Conservation (phyloP, 2,888 invertebrate genomes). For the Agrilus biguttatus region DNA sequence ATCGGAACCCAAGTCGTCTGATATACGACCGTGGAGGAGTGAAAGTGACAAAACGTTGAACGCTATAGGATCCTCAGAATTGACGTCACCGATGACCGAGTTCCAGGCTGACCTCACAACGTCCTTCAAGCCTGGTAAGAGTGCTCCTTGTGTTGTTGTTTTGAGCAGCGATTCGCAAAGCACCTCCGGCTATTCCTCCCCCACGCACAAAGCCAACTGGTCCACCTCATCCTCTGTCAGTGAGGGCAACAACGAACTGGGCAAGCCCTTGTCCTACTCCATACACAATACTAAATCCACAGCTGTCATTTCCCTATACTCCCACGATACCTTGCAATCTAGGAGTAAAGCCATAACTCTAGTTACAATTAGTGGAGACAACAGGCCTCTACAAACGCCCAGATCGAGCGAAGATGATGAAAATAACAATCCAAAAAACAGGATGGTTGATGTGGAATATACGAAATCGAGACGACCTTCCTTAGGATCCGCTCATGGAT, state of each 20-base stretch:
- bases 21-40: constrained; percentile 23
- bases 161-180: constrained; percentile 31
- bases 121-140: constrained; percentile 21
- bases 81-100: constrained; percentile 25
- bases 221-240: constrained; percentile 30
- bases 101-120: constrained; percentile 21
- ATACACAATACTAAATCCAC: constrained; percentile 31
- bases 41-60: constrained; percentile 32
- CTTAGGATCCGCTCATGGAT: constrained; percentile 13
- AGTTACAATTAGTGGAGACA: constrained; percentile 27
- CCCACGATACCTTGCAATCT: constrained; percentile 15
- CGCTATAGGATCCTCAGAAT: constrained; percentile 29
- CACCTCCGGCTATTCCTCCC: constrained; percentile 36
- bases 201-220: constrained; percentile 29
- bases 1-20: constrained; percentile 24
- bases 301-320: constrained; percentile 30
- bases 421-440: constrained; percentile 7
- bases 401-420: constrained; percentile 4
- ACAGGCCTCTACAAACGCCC: constrained; percentile 10
- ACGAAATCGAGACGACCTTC: constrained; percentile 7
- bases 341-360: constrained; percentile 30
- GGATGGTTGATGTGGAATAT: constrained; percentile 5
- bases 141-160: constrained; percentile 26
- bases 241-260: constrained; percentile 24
- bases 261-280: constrained; percentile 26